Percentiles rank a stretch among this genome's conserved stretches.
Evolutionary conservation across 2,888 invertebrate species (phyloP).

Genomic region (Brassicogethes aeneus): DNA sequence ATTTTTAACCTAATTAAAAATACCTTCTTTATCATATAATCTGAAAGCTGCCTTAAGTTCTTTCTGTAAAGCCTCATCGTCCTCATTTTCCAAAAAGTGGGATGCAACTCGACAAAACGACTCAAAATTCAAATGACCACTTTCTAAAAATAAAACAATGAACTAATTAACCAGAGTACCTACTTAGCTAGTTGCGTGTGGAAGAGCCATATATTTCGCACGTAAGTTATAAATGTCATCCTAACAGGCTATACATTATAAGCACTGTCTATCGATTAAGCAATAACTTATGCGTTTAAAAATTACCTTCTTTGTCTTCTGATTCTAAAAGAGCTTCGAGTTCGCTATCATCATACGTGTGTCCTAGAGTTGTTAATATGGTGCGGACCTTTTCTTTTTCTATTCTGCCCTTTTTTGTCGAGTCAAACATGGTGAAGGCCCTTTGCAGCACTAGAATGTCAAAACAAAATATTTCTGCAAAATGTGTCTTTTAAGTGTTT

Average conservation of each 20-base stretch:
- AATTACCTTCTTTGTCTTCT: slow-evolving; percentile 69
- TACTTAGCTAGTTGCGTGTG: no score
- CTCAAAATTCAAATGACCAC: slow-evolving; percentile 74
- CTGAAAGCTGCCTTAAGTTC: slow-evolving; percentile 85
- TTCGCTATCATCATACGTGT: slow-evolving; percentile 68
- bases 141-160: slow-evolving; percentile 49
- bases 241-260: no score
- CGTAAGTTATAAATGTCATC: no score
- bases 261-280: no score
- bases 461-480: background rate
- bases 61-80: slow-evolving; percentile 76
- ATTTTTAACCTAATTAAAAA: background rate
- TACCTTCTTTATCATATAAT: slow-evolving; percentile 79
- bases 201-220: no score
- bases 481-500: slow-evolving; percentile 1
- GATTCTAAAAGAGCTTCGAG: slow-evolving; percentile 68
- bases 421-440: slow-evolving; percentile 81
- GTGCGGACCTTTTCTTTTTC: slow-evolving; percentile 73
- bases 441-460: slow-evolving; percentile 62
- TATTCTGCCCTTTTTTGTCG: slow-evolving; percentile 66
- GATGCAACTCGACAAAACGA: slow-evolving; percentile 71
- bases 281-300: no score
- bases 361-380: slow-evolving; percentile 72
- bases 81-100: slow-evolving; percentile 69
- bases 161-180: no score